Conservation (phyloP, 2,113 vertebrate species). For the Pristiophorus japonicus region DNA sequence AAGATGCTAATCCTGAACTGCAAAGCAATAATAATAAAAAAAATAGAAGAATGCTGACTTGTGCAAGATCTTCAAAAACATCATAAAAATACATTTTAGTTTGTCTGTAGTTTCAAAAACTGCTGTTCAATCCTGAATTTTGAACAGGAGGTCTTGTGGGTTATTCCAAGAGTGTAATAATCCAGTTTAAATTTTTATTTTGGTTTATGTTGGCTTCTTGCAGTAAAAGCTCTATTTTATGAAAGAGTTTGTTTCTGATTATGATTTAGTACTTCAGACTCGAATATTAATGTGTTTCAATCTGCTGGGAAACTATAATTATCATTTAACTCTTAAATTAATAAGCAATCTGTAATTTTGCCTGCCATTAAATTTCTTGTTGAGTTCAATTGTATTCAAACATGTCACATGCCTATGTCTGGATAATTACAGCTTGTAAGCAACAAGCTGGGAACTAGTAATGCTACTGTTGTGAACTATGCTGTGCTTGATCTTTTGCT, state of each 20-base stretch:
- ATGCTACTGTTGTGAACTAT: background rate
- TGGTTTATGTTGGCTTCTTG: background rate
- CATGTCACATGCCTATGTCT: background rate
- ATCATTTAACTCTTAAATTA: background rate
- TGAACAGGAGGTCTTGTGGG: background rate
- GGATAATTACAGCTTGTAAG: background rate
- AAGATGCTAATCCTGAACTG: background rate
- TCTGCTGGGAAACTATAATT: background rate
- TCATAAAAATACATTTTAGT: background rate
- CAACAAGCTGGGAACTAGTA: background rate
- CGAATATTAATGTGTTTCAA: background rate
- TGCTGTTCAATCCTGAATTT: background rate
- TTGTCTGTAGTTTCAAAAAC: background rate
- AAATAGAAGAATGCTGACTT: background rate
- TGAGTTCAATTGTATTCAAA: background rate
- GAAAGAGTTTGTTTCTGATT: background rate
- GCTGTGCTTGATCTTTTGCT: background rate
- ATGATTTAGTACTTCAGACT: background rate
- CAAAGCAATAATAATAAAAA: background rate
- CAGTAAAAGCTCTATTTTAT: background rate
- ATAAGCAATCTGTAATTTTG: background rate
- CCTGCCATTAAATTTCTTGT: background rate
- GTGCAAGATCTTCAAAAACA: background rate
- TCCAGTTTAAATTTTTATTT: background rate
- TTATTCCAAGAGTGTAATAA: background rate